phyloP scores from a whole-genome alignment of 2,797 vertebrate species.

The Peromyscus aztecus region DNA sequence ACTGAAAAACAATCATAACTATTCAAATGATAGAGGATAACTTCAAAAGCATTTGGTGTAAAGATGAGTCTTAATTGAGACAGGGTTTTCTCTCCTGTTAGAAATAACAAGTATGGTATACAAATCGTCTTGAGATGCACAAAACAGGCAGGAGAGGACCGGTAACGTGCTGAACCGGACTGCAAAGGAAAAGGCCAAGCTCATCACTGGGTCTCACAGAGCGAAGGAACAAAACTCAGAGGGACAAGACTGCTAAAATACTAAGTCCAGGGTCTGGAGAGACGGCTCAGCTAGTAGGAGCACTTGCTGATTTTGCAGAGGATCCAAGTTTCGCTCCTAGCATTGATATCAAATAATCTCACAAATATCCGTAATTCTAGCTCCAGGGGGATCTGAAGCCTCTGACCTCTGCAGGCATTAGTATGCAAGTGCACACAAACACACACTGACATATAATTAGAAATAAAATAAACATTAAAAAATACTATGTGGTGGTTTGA shows the following conservation, averaged over 20 bases:
- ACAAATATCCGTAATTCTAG: neutral
- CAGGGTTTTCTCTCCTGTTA: neutral
- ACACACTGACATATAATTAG: neutral
- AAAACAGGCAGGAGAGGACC: neutral
- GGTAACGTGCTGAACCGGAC: neutral
- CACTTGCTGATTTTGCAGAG: no score
- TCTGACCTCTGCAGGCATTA: neutral
- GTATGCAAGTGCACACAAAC: neutral
- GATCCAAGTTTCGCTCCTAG: neutral
- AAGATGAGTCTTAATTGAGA: neutral
- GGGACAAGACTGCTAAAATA: neutral
- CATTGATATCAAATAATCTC: neutral
- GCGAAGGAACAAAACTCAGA: neutral
- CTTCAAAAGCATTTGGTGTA: constrained; percentile 38
- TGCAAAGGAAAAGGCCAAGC: neutral
- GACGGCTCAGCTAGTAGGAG: no score
- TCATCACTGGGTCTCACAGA: neutral
- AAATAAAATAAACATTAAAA: neutral
- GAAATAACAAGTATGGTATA: constrained; percentile 13
- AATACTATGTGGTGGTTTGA: neutral
- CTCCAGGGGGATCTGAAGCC: neutral
- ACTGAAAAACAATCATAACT: constrained; percentile 47
- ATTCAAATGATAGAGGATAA: constrained; percentile 11
- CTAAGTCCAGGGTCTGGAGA: neutral
- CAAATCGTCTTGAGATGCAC: neutral